Percentiles rank a stretch among this genome's conserved stretches.
These are phyloP conservation scores for Sciaenops ocellatus DNA, from an alignment of 2,797 vertebrate genomes.

Conservation along the genomic window DNA sequence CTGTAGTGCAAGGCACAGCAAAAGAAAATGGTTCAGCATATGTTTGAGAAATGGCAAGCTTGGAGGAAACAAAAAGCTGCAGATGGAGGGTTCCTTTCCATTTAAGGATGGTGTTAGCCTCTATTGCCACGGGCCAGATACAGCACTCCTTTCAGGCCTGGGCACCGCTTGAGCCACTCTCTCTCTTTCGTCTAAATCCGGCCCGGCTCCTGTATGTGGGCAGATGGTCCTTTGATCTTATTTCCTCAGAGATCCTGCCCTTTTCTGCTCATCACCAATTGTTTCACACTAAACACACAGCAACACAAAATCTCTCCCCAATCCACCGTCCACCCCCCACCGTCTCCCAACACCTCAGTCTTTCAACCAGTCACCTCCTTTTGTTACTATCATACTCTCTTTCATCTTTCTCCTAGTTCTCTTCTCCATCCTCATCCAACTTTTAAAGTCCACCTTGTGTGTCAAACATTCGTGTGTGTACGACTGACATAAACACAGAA, in stretches of 20 bases:
- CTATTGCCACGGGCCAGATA: slow-evolving; percentile 67
- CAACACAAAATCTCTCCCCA: slow-evolving; percentile 49
- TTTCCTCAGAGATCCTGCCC: slow-evolving; percentile 82
- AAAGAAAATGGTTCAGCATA: slow-evolving; percentile 56
- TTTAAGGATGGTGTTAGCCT: slow-evolving; percentile 66
- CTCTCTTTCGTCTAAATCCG: slow-evolving; percentile 57
- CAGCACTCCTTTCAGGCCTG: slow-evolving; percentile 58
- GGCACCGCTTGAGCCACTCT: slow-evolving; percentile 53
- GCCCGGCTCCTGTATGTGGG: slow-evolving; percentile 64
- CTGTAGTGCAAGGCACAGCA: slow-evolving; percentile 37
- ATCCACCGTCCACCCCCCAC: slow-evolving; percentile 39
- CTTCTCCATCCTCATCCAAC: slow-evolving; percentile 11
- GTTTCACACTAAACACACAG: slow-evolving; percentile 68
- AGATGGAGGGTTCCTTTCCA: slow-evolving; percentile 59
- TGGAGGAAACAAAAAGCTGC: slow-evolving; percentile 59
- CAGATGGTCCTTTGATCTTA: slow-evolving; percentile 86
- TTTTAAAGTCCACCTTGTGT: slow-evolving; percentile 12
- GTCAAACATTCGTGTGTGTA: slow-evolving; percentile 7
- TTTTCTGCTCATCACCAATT: slow-evolving; percentile 78
- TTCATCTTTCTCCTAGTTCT: slow-evolving; percentile 47
- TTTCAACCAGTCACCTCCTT: slow-evolving; percentile 42
- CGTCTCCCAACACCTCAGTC: slow-evolving; percentile 33
- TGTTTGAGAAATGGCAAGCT: slow-evolving; percentile 57
- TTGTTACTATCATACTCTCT: slow-evolving; percentile 34
- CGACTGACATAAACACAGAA: slow-evolving; percentile 9